Evolutionary conservation across 2,113 vertebrate species (phyloP), one percentile per base, ranked within the genome.

Genomic region (Alosa alosa): DNA sequence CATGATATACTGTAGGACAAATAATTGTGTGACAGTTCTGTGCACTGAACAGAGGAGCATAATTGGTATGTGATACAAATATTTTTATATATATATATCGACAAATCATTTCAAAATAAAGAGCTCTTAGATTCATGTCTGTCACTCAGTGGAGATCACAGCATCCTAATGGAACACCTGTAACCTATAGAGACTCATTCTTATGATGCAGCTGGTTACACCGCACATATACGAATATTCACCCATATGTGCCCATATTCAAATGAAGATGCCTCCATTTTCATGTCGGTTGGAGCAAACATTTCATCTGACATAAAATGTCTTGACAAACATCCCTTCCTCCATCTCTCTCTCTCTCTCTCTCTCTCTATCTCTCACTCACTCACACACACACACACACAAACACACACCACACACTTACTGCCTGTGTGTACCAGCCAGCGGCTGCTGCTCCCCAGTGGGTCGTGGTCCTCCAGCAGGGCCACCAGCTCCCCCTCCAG

Each of bases 391-490:
- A 47, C 49, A 72, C 39, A 50, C 6, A 87, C 17, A 18, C 18
- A 82, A 44, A 44, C 18, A 81, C 36, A 82, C 20, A 60, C 1
- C 78, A 84, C 47, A 92, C 20, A 95, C 97, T 96, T 93, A 96
- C 98, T 93, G 94, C 98, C 98, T 20, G 96, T 96, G 91, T 98
- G 96, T 85, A 99, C 97, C 55, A 99, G 95, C 98, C 98, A 99
- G 91, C 98, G 97, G 94, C 95, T 95, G 10, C 92, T 95, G 91
- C 97, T 98, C 87, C 97, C 97, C 0, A 96, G 88, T 0, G 98
- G 97, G 88, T 99, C 98, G 4, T 94, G 96, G 89, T 96, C 95
- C 90, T 99, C 96, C 90, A 98, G 86, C 87, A 96, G 94, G 60
- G 96, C 98, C 91, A 99, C 97, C 93, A 99, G 90, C 78, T 99